These are phyloP conservation scores for Apaloderma vittatum DNA, from an alignment of 2,113 vertebrate genomes.

Conservation along the genomic window DNA sequence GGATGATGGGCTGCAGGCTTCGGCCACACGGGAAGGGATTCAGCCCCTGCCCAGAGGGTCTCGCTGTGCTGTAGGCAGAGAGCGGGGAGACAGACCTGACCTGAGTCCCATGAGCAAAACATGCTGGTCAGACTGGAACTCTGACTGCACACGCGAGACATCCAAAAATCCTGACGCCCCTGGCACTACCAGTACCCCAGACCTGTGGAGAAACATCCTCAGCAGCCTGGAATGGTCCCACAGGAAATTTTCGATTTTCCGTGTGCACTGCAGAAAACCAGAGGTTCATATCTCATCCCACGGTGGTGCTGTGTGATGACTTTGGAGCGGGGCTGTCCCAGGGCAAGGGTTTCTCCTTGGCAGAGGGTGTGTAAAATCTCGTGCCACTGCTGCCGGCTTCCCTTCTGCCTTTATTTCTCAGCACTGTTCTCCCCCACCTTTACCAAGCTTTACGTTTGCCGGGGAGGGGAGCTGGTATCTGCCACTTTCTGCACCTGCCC, in stretches of 20 bases:
- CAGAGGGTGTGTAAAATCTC: background rate
- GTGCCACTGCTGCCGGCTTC: background rate
- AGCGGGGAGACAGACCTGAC: fast-evolving
- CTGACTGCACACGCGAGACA: background rate
- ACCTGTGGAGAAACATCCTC: background rate
- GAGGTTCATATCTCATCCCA: fast-evolving
- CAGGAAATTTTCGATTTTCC: background rate
- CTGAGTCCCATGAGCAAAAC: background rate
- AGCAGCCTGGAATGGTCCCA: background rate
- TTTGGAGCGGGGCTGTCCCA: background rate
- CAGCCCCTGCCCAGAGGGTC: background rate
- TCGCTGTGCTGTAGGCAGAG: background rate
- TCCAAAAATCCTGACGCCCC: background rate
- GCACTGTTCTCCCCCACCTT: background rate
- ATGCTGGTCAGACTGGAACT: background rate
- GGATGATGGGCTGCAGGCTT: background rate
- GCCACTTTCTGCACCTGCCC: background rate
- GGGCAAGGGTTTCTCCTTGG: too few relatives aligned
- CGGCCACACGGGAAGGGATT: background rate
- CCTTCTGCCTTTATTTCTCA: background rate
- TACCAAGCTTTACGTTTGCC: background rate
- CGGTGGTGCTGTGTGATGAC: background rate
- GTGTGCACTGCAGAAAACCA: background rate
- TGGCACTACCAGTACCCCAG: background rate
- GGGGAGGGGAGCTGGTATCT: background rate